Evolutionary conservation across 2,888 invertebrate species (phyloP), one percentile per base, ranked within the genome.

Genomic region (Tineola bisselliella): DNA sequence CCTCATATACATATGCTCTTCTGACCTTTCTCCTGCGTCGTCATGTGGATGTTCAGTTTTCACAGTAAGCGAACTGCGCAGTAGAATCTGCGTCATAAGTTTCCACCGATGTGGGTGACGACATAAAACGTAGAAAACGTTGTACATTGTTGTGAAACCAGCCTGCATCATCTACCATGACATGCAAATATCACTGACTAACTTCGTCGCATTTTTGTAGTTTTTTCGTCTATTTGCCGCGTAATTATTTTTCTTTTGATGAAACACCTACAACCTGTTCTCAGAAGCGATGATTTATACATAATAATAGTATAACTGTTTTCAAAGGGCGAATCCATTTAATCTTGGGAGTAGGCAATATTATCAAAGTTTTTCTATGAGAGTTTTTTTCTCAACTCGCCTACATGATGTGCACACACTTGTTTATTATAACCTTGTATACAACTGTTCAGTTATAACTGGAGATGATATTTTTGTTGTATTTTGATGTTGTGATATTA

Each of bases 401-500:
- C 38, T n/a, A 10, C 38, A 38, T 38, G 38, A 38, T n/a, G 38
- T 38, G 10, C 10, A 6, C 38, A 10, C n/a, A 38, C 38, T 38
- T 38, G 38, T 38, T 38, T 38, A 38, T 38, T 38, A 25, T 25
- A 25, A 25, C 25, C 25, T 4, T 25, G 25, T 25, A 25, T 25
- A 25, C 25, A 6, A 38, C n/a, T 38, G 38, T 10, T 38, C 38
- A 38, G 38, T 12, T 38, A 12, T 38, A 38, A n/a, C 38, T 48
- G 8, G 13, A 10, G 48, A 48, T 48, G 48, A 17, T 48, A 13
- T 48, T 54, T 54, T 25, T 1, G 54, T 54, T 25, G 54, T 54
- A 54, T 54, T 54, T 54, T 54, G 19, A 54, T 18, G 19, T n/a
- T 19, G 54, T 44, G 54, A 44, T 84, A 84, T 80, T 78, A 77